Evolutionary conservation across 2,888 invertebrate genomes (phyloP).

Genomic region (Apamea crenata): DNA sequence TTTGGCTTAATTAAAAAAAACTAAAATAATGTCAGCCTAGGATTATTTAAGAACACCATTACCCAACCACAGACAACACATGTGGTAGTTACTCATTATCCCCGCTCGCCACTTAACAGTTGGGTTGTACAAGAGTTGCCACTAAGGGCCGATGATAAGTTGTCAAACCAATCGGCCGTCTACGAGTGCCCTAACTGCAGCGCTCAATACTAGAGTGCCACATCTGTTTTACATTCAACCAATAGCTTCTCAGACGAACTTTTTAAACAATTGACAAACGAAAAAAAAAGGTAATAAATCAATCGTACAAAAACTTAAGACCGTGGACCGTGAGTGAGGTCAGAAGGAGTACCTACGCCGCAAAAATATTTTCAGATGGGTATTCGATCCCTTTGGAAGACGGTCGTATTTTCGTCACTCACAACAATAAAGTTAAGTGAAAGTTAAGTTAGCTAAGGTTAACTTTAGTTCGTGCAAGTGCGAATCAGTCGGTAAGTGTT

Average conservation of each 20-base stretch:
- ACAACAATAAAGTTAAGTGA: background rate
- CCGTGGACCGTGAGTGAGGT: background rate
- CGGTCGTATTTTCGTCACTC: background rate
- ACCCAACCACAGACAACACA: too few relatives aligned
- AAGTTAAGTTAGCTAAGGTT: conserved; percentile 3
- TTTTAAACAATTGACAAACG: conserved; percentile 10
- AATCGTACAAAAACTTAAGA: conserved; percentile 4
- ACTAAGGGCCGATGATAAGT: background rate
- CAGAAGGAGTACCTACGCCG: too few relatives aligned
- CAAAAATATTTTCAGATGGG: background rate
- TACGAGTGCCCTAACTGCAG: background rate
- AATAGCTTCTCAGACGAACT: conserved; percentile 17
- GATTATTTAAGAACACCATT: too few relatives aligned
- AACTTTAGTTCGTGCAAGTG: conserved; percentile 2
- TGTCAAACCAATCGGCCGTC: background rate
- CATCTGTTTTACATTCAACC: conserved; percentile 44
- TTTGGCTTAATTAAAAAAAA: too few relatives aligned
- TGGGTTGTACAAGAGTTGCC: too few relatives aligned
- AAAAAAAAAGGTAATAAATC: conserved; percentile 23
- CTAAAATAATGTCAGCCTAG: too few relatives aligned
- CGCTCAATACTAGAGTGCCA: conserved; percentile 18
- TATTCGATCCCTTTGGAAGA: background rate
- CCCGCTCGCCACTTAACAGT: too few relatives aligned
- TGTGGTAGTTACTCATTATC: too few relatives aligned
- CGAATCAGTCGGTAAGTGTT: conserved; percentile 17